A percentile compares a stretch with the other conserved stretches of the same genome.
Evolutionary conservation across 2,113 vertebrate species (phyloP).

Genomic region (Calyptomena viridis): DNA sequence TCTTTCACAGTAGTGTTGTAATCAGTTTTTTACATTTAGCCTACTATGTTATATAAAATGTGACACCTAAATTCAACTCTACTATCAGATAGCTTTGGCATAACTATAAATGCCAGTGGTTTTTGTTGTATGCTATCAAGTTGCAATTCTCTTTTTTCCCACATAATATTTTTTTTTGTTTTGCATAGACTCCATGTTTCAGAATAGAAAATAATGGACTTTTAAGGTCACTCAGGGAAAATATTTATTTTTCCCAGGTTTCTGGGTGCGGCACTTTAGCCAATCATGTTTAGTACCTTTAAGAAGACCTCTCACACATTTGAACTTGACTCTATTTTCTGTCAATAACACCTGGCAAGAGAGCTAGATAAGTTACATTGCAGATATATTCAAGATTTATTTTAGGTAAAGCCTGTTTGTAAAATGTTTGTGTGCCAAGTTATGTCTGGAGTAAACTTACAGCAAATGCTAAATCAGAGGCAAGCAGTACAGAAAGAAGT

Average conservation of each 20-base stretch:
- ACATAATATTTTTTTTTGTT: background rate
- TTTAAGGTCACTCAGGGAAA: background rate
- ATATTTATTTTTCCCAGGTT: slow-evolving; percentile 1
- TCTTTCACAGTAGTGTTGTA: slow-evolving; percentile 1
- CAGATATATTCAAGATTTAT: slow-evolving; percentile 29
- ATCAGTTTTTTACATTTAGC: slow-evolving; percentile 29
- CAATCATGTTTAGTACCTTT: background rate
- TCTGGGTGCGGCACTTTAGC: background rate
- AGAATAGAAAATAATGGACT: background rate
- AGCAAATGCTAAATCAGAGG: slow-evolving; percentile 1
- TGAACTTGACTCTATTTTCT: background rate
- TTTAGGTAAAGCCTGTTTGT: background rate
- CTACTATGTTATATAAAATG: background rate
- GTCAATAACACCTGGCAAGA: slow-evolving; percentile 30
- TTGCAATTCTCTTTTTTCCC: background rate
- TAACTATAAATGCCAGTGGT: background rate
- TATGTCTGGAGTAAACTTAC: slow-evolving; percentile 20
- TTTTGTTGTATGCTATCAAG: background rate
- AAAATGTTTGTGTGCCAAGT: slow-evolving; percentile 8
- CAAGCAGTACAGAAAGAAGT: background rate
- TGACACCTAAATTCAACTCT: background rate
- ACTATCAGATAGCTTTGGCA: background rate
- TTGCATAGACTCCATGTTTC: background rate
- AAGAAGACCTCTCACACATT: background rate
- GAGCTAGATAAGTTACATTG: background rate